A percentile compares a stretch with the other conserved stretches of the same genome.
phyloP scores from a whole-genome alignment of 2,113 vertebrate genomes.

The Typhlomys cinereus region DNA sequence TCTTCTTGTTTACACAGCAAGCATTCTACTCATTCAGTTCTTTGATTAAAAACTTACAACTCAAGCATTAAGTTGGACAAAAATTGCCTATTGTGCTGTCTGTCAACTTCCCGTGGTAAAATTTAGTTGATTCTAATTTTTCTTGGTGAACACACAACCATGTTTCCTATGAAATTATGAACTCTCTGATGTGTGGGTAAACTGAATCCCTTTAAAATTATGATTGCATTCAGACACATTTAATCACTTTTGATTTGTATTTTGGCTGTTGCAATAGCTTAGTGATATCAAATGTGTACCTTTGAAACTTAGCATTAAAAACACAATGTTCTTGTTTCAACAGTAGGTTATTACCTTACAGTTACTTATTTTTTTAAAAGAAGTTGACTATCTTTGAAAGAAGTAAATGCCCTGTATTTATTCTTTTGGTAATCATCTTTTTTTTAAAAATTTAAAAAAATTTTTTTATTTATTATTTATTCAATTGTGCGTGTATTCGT shows the following conservation, averaged over 20 bases:
- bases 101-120: background rate
- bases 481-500: too few species aligned
- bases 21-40: too few species aligned
- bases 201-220: background rate
- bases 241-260: slow-evolving; percentile 68
- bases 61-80: background rate
- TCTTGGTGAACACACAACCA: background rate
- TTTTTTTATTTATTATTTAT: too few species aligned
- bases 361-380: background rate
- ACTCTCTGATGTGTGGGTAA: background rate
- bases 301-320: slow-evolving; percentile 73
- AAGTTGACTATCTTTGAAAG: too few species aligned
- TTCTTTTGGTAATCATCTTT: too few species aligned
- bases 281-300: slow-evolving; percentile 65
- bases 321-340: background rate
- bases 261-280: slow-evolving; percentile 57
- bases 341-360: slow-evolving; percentile 56
- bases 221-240: slow-evolving; percentile 43
- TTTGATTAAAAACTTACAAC: background rate
- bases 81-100: background rate
- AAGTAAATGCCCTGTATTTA: too few species aligned
- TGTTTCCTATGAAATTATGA: background rate
- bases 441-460: too few species aligned
- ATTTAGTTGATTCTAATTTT: background rate
- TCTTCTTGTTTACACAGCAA: too few species aligned